Percentiles rank a stretch among this genome's conserved stretches.
Conservation (phyloP, 1,140 invertebrate species). For the Coenobita brevimanus region DNA sequence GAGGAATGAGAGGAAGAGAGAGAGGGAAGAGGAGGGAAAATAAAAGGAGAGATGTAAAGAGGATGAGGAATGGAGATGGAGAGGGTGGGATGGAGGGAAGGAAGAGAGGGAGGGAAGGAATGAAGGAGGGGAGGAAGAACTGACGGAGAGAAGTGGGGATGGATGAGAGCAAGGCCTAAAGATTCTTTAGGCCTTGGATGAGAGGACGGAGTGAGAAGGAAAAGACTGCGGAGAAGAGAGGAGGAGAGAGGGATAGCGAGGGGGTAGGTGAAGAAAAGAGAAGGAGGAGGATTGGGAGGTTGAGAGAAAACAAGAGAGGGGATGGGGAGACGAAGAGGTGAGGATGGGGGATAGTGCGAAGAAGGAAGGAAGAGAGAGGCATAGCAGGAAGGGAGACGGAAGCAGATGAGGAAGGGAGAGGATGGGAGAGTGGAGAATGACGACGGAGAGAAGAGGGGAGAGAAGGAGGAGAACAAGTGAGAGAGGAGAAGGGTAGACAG, state of each 20-base stretch:
- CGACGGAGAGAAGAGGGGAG: not conserved
- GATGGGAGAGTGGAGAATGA: conserved; percentile 14
- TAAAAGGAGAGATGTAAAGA: no score
- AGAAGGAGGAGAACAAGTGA: not conserved
- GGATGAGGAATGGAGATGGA: no score
- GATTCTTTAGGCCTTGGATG: no score
- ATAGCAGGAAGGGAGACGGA: no score
- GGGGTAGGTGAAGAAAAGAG: not conserved
- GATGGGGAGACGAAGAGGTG: no score
- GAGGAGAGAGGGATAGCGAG: not conserved
- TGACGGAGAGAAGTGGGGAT: not conserved
- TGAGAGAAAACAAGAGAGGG: no score
- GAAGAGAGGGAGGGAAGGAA: not conserved
- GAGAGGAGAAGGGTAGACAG: not conserved
- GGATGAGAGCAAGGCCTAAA: not conserved
- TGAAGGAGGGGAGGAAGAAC: not conserved
- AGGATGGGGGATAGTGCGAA: no score
- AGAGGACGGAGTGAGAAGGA: not conserved
- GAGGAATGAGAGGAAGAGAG: no score
- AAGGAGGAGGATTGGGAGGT: not conserved
- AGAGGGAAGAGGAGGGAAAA: not conserved
- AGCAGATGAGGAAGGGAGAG: no score
- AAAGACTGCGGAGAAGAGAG: not conserved
- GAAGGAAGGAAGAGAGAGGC: no score
- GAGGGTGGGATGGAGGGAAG: no score